phyloP scores from a whole-genome alignment of 1,140 invertebrate species.

The Drosophila gunungcola region DNA sequence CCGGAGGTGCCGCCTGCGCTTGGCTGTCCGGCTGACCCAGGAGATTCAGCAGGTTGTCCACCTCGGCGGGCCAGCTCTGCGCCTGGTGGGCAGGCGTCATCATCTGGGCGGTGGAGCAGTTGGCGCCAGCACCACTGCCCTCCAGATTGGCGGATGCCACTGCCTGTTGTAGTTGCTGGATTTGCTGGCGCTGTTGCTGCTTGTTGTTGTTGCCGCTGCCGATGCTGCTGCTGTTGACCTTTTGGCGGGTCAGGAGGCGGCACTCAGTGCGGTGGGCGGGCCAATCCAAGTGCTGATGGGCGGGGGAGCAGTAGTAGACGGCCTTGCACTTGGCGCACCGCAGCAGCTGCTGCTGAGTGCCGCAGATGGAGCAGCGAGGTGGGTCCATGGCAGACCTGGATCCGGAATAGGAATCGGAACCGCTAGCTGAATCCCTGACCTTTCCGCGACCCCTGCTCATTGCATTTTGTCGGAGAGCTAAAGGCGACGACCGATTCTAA shows the following conservation, averaged over 20 bases:
- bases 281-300: constrained; percentile 92
- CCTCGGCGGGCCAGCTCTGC: constrained; percentile 61
- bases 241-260: constrained; percentile 68
- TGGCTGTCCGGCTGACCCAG: constrained; percentile 42
- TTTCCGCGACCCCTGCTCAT: constrained; percentile 71
- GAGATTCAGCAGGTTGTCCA: constrained; percentile 59
- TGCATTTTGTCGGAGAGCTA: constrained; percentile 38
- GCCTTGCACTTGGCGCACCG: constrained; percentile 90
- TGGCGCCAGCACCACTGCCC: constrained; percentile 55
- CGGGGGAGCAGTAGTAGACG: constrained; percentile 91
- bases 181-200: constrained; percentile 47
- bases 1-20: not conserved
- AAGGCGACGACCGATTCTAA: constrained; percentile 39
- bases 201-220: constrained; percentile 37
- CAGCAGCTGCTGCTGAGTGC: constrained; percentile 88
- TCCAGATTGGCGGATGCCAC: constrained; percentile 70
- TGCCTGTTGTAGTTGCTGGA: constrained; percentile 71
- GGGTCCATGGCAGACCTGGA: constrained; percentile 26
- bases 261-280: constrained; percentile 89
- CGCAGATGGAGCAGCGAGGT: constrained; percentile 88
- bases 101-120: constrained; percentile 71
- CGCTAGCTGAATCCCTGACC: constrained; percentile 49
- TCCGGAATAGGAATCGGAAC: constrained; percentile 1
- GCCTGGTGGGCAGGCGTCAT: constrained; percentile 71
- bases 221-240: constrained; percentile 21